Evolutionary conservation across 2,888 invertebrate species (phyloP).

Genomic region (Shargacucullia verbasci): DNA sequence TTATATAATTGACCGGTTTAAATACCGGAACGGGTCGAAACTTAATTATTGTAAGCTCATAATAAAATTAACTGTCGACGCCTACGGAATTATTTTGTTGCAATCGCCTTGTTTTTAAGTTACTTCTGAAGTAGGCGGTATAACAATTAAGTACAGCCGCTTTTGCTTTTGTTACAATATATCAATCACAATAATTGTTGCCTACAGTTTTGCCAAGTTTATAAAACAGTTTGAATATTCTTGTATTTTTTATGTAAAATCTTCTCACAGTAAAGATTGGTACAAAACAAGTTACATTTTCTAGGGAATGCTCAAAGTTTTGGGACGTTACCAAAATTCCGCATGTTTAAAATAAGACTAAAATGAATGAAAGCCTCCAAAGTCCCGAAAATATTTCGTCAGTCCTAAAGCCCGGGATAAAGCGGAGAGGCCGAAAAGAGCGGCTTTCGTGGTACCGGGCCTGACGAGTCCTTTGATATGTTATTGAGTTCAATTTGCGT

Average conservation of each 20-base stretch:
- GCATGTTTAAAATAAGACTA: constrained; percentile 38
- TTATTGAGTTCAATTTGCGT: constrained; percentile 81
- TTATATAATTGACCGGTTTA: constrained; percentile 82
- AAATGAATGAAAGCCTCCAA: constrained; percentile 52
- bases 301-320: constrained; percentile 26
- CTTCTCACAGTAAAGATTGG: background rate
- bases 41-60: constrained; percentile 68
- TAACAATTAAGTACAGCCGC: constrained; percentile 46
- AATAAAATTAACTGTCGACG: constrained; percentile 58
- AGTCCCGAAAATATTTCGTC: constrained; percentile 63
- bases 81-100: constrained; percentile 51
- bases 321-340: constrained; percentile 14
- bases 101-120: constrained; percentile 45
- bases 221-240: constrained; percentile 9
- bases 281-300: constrained; percentile 11
- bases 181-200: constrained; percentile 41
- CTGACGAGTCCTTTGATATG: constrained; percentile 80
- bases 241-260: background rate
- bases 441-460: constrained; percentile 59
- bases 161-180: constrained; percentile 22
- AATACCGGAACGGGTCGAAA: constrained; percentile 69
- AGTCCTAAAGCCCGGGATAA: constrained; percentile 69
- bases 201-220: constrained; percentile 9
- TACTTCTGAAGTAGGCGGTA: constrained; percentile 43
- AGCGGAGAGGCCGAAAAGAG: constrained; percentile 67